These are phyloP conservation scores for Trichosurus vulpecula DNA, from an alignment of 2,797 vertebrate species.

Conservation along the genomic window DNA sequence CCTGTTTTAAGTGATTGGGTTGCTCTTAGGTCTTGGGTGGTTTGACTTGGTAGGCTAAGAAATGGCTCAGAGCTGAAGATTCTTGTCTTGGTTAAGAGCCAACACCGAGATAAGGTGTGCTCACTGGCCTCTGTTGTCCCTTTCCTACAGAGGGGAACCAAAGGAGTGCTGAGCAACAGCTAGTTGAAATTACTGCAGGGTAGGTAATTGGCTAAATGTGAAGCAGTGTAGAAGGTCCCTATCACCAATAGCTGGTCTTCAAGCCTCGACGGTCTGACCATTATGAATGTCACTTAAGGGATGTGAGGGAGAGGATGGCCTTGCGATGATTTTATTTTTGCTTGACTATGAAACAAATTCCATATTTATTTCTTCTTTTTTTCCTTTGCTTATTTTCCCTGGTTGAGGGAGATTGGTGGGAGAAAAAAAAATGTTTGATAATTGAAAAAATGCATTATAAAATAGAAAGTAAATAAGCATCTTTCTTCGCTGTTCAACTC, in stretches of 20 bases:
- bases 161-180: slow-evolving; percentile 10
- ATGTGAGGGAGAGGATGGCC: background rate
- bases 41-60: slow-evolving; percentile 20
- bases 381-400: background rate
- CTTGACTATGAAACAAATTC: background rate
- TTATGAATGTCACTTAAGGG: background rate
- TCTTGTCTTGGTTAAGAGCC: slow-evolving; percentile 9
- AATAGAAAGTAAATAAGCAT: background rate
- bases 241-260: slow-evolving; percentile 28
- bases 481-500: background rate
- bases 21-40: slow-evolving; percentile 10
- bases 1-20: slow-evolving; percentile 39
- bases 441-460: background rate
- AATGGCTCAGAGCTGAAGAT: slow-evolving; percentile 30
- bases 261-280: slow-evolving; percentile 11
- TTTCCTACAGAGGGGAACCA: background rate
- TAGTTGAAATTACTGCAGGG: slow-evolving; percentile 32
- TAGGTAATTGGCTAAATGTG: background rate
- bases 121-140: background rate
- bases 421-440: background rate
- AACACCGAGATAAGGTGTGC: background rate
- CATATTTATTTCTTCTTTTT: background rate
- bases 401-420: background rate
- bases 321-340: background rate
- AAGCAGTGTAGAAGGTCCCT: background rate